A percentile compares a stretch with the other conserved stretches of the same genome.
Conservation (phyloP, 1,140 invertebrate genomes). For the Chionoecetes opilio region DNA sequence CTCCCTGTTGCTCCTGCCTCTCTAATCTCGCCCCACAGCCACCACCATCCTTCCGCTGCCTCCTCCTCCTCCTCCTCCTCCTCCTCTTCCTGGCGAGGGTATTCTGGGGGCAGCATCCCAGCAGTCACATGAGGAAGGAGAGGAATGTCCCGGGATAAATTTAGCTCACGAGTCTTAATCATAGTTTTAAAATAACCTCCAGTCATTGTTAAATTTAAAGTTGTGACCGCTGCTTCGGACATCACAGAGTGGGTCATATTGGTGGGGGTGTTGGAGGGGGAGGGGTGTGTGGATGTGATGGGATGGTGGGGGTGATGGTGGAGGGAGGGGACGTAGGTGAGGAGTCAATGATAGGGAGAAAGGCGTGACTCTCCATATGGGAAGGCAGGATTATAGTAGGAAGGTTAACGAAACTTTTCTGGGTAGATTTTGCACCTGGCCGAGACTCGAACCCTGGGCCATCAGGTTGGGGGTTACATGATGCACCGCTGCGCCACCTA, state of each 20-base stretch:
- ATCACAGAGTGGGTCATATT: too few relatives aligned
- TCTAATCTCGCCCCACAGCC: not conserved
- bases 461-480: too few relatives aligned
- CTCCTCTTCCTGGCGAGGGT: not conserved
- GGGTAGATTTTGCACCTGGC: too few relatives aligned
- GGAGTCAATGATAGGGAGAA: too few relatives aligned
- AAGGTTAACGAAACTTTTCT: too few relatives aligned
- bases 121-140: not conserved
- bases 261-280: not conserved
- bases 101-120: not conserved
- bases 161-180: not conserved
- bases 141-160: not conserved
- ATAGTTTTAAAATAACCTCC: not conserved
- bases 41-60: not conserved
- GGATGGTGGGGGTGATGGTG: not conserved
- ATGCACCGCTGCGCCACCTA: too few relatives aligned
- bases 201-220: constrained; percentile 19
- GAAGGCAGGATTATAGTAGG: too few relatives aligned
- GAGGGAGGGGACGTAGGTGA: too few relatives aligned
- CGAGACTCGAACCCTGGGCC: too few relatives aligned
- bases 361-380: too few relatives aligned
- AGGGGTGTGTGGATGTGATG: constrained; percentile 42
- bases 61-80: not conserved
- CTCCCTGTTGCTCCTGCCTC: not conserved
- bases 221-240: too few relatives aligned